Conservation (phyloP, 2,113 vertebrate species). For the Anolis carolinensis region DNA sequence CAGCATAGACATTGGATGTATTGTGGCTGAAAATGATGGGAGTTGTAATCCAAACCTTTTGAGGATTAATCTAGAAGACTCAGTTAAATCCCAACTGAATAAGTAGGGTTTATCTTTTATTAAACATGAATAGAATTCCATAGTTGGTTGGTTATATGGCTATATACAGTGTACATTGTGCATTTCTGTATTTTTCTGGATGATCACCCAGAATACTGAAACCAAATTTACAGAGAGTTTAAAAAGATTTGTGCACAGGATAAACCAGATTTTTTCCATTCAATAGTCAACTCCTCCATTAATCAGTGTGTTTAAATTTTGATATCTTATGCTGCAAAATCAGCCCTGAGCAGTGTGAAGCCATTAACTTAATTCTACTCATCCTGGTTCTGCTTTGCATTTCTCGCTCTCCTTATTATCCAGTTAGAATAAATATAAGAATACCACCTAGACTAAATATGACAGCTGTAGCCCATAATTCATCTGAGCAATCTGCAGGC, state of each 20-base stretch:
- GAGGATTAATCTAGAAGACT: no score
- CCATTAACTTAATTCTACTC: background rate
- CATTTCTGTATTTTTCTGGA: background rate
- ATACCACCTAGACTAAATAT: background rate
- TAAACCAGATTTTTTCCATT: background rate
- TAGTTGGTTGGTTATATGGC: background rate
- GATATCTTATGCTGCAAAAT: background rate
- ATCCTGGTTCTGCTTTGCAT: background rate
- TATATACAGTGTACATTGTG: fast-evolving
- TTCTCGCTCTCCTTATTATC: background rate
- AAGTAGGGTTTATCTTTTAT: background rate
- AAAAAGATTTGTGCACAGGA: background rate
- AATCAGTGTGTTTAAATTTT: background rate
- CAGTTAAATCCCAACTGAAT: background rate
- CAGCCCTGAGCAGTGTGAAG: background rate
- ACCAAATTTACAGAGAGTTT: background rate
- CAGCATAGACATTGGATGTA: background rate
- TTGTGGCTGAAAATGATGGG: background rate
- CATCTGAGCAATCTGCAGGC: background rate
- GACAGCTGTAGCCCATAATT: background rate
- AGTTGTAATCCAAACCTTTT: background rate
- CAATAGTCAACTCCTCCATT: background rate
- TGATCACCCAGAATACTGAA: background rate
- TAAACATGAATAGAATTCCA: no score
- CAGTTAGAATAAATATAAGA: background rate